Conservation (phyloP, 1,140 invertebrate species). For the Sycophaga agraensis region DNA sequence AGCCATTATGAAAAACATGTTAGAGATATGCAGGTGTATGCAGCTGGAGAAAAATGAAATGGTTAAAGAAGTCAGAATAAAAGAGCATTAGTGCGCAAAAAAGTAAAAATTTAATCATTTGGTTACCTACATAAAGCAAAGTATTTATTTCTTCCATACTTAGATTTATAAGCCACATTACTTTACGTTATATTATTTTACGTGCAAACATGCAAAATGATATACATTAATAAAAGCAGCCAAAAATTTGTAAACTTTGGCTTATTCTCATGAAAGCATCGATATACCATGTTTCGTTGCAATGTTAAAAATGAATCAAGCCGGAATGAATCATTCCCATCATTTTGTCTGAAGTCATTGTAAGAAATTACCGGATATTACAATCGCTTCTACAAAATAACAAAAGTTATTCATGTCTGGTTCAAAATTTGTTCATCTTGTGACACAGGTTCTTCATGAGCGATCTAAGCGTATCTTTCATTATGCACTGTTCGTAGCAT, state of each 20-base stretch:
- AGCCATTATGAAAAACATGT: constrained; percentile 42
- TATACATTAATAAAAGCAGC: constrained; percentile 1
- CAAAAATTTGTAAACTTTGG: constrained; percentile 35
- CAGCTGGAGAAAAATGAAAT: constrained; percentile 25
- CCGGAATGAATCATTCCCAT: background rate
- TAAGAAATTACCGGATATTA: no score
- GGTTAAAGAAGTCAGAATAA: constrained; percentile 7
- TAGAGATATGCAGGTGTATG: constrained; percentile 29
- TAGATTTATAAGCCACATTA: constrained; percentile 8
- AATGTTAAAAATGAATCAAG: background rate
- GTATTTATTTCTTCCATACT: constrained; percentile 11
- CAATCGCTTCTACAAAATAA: background rate
- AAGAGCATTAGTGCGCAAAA: constrained; percentile 1
- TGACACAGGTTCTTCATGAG: constrained; percentile 6
- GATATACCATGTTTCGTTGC: constrained; percentile 3
- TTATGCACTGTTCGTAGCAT: background rate
- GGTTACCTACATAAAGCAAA: constrained; percentile 14
- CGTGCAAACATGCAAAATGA: constrained; percentile 31
- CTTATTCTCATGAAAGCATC: constrained; percentile 57
- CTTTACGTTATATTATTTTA: constrained; percentile 8
- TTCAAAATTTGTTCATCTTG: constrained; percentile 13
- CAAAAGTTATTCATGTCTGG: constrained; percentile 14
- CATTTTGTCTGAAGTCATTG: no score
- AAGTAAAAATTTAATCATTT: background rate
- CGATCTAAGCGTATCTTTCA: constrained; percentile 4